Evolutionary conservation across 1,140 invertebrate species (phyloP).

Genomic region (Orchesella cincta): DNA sequence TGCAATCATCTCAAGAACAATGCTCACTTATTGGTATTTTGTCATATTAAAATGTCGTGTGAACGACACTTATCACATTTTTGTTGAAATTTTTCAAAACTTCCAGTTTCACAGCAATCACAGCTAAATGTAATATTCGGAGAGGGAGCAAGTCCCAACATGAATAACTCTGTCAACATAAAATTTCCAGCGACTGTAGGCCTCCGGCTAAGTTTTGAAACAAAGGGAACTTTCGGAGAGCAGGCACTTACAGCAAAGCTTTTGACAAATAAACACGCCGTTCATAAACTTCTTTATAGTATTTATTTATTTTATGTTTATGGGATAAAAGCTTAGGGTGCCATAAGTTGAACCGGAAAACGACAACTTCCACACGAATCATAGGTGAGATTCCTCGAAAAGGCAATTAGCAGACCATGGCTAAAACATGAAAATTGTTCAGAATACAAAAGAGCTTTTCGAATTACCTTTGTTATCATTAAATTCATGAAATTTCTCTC

Average conservation of each 20-base stretch:
- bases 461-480: constrained; percentile 37
- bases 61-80: not conserved
- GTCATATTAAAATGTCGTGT: not conserved
- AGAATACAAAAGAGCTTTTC: constrained; percentile 40
- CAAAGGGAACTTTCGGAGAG: constrained; percentile 36
- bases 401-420: constrained; percentile 45
- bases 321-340: too few species aligned
- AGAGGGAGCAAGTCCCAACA: not conserved
- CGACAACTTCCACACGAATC: constrained; percentile 44
- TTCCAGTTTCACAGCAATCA: too few species aligned
- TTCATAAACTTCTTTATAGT: not conserved
- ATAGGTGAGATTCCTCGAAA: constrained; percentile 38
- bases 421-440: constrained; percentile 40
- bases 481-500: constrained; percentile 36
- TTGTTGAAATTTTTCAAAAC: not conserved
- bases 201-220: constrained; percentile 41
- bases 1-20: constrained; percentile 8
- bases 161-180: constrained; percentile 29
- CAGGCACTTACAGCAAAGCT: constrained; percentile 48
- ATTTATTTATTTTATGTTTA: too few species aligned
- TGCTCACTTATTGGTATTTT: not conserved
- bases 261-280: constrained; percentile 24
- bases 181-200: constrained; percentile 36
- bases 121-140: not conserved
- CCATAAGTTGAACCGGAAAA: constrained; percentile 35